phyloP scores from a whole-genome alignment of 2,888 invertebrate genomes.

The Eilema caniola region DNA sequence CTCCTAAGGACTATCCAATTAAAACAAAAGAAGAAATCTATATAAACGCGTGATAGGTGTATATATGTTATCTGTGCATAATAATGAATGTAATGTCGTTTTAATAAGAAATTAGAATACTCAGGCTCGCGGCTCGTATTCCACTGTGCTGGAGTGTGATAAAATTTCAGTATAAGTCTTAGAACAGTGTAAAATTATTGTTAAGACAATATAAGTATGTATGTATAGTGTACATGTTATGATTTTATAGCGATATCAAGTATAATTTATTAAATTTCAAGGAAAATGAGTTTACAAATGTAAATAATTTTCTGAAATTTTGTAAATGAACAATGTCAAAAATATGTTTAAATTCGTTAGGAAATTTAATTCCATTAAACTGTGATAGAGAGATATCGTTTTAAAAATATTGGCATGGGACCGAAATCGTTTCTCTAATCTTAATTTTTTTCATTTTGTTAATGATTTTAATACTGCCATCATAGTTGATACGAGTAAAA shows the following conservation, averaged over 20 bases:
- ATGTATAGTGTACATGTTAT: background rate
- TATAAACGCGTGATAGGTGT: conserved; percentile 75
- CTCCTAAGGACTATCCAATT: conserved; percentile 77
- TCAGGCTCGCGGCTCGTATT: background rate
- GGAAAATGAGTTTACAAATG: background rate
- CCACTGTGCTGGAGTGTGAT: background rate
- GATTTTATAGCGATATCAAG: background rate
- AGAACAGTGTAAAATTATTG: background rate
- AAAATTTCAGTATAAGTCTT: background rate
- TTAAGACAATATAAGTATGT: conserved; percentile 1
- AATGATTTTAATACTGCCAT: background rate
- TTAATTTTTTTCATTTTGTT: background rate
- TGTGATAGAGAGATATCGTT: conserved; percentile 24
- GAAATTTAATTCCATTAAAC: conserved; percentile 27
- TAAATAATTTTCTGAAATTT: background rate
- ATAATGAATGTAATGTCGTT: background rate
- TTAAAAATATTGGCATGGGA: conserved; percentile 2
- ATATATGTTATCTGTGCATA: background rate
- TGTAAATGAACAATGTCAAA: background rate
- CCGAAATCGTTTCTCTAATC: background rate
- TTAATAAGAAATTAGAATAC: background rate
- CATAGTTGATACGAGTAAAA: background rate
- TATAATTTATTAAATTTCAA: background rate
- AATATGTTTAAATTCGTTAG: conserved; percentile 22
- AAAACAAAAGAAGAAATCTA: conserved; percentile 76